Percentiles rank a stretch among this genome's conserved stretches.
Conservation (phyloP, 2,797 vertebrate species). For the Falco concolor region DNA sequence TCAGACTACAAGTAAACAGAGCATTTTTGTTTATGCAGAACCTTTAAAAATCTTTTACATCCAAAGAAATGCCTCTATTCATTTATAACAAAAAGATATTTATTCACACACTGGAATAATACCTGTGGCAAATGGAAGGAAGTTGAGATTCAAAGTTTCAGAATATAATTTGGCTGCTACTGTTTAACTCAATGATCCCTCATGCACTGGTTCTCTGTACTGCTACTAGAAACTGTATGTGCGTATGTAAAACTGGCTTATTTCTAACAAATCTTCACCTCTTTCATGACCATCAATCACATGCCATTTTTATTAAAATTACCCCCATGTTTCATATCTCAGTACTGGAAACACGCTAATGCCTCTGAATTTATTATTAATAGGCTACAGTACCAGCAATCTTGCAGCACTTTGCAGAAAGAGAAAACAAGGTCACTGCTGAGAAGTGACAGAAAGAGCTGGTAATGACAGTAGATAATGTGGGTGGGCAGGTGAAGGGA, state of each 20-base stretch:
- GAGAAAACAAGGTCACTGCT: constrained; percentile 35
- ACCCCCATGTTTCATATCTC: not conserved
- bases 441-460: constrained; percentile 24
- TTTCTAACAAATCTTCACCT: not conserved
- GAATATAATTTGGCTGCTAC: not conserved
- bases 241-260: not conserved
- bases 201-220: not conserved
- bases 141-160: not conserved
- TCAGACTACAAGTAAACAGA: not conserved
- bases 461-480: not conserved
- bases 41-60: not conserved
- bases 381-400: not conserved
- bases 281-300: not conserved
- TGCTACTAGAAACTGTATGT: not conserved
- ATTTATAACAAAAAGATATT: not conserved
- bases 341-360: not conserved
- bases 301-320: not conserved
- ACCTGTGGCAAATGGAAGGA: not conserved
- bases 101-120: not conserved
- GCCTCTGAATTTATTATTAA: not conserved
- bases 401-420: constrained; percentile 19
- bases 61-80: not conserved
- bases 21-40: not conserved
- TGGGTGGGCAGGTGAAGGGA: constrained; percentile 10
- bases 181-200: not conserved